Evolutionary conservation across 2,888 invertebrate genomes (phyloP), one percentile per base, ranked within the genome.

Genomic region (Drosophila seclusa): DNA sequence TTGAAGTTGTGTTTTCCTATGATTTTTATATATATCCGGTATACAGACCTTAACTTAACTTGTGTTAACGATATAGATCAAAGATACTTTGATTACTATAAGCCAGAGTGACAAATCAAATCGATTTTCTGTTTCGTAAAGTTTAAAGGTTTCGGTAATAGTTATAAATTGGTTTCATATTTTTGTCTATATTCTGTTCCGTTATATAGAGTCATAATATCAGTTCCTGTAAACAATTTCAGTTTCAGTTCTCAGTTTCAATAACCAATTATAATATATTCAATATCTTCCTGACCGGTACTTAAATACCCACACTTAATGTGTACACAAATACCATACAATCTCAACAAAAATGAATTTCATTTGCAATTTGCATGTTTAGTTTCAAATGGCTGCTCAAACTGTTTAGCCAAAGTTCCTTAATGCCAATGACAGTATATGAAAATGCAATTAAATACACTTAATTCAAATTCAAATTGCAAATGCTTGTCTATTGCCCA

Each of bases 401-500:
- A 40, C 32, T 52, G 29, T 27, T 53, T n/a, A 13, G 36, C 16
- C 16, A 10, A 48, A 45, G 29, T 45, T 24, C 29, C 55, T 40
- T 11, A 49, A 36, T 58, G 36, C n/a, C 27, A 8, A 18, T 24
- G 13, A 10, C 8, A 54, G 36, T n/a, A 52, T 55, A 62, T 13
- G 34, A 38, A 68, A 50, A 58, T 24, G 16, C 54, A 58, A 45
- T 48, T 8, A 40, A 32, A 38, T 34, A 21, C n/a, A 49, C 50
- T 57, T 42, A 49, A 62, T 34, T 42, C 42, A 59, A 67, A 77
- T 34, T 48, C 42, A 62, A 67, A 77, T 73, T 78, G 52, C 31
- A 57, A 21, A 59, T 49, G 29, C 42, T 73, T 45, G 21, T 53
- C 29, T 36, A 54, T 42, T 50, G 18, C 16, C 21, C 36, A 31